Base-by-base conservation (phyloP, 2,888 invertebrate genomes). In the Margaritifera margaritifera region DNA sequence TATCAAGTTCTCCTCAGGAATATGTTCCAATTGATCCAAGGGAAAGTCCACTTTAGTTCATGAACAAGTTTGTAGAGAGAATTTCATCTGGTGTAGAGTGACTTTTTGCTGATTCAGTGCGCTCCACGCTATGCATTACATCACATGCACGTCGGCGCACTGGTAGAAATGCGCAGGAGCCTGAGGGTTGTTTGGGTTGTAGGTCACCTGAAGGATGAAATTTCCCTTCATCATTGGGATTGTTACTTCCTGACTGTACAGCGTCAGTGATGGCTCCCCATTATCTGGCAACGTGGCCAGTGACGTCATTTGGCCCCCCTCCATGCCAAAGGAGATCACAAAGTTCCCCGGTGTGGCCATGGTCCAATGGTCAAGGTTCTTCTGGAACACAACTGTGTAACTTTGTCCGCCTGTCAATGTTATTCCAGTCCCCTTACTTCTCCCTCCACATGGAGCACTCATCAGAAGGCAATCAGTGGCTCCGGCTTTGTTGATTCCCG, bases 321-420 rank as follows among this genome's bases (percentile, higher is more conserved):
- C 24, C 3, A 53, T 25, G 15, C 68, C 75, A n/a, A 68, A 59
- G 20, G 58, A 58, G n/a, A 80, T 61, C 15, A 65, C 62, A 65
- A 80, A 80, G 24, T 77, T 67, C 4, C 80, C 80, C 0, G 81
- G 81, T 18, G 68, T 65, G 4, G 71, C 57, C 42, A 69, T 60
- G 51, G 57, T 56, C 58, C 64, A 80, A 62, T 81, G 81, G 60
- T 81, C 80, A 31, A 81, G 64, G 53, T 81, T 81, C 58, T 81
- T 81, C 75, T 79, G 78, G 54, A 81, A 71, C 0, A 66, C 71
- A 20, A 81, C 76, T 6, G 80, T 80, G 25, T 78, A 74, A 60
- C 74, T 77, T 42, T 72, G 64, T 8, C 69, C 75, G 5, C 54
- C 54, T 3, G 42, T 62, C 52, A 52, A 66, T 20, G 27, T 31